Conservation (phyloP, 2,888 invertebrate species). For the Folsomia candida region DNA sequence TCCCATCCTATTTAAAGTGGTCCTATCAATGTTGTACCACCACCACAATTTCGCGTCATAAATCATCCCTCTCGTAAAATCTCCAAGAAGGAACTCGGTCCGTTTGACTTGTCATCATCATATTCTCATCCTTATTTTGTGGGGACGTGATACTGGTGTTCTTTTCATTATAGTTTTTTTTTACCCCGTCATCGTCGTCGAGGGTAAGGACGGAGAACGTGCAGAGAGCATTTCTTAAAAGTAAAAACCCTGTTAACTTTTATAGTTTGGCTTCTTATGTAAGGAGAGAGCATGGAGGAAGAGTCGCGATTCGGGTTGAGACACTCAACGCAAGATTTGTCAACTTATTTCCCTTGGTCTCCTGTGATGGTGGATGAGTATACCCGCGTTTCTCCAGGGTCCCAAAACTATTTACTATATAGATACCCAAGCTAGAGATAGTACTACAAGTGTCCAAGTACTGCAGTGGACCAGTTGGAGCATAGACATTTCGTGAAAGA, state of each 20-base stretch:
- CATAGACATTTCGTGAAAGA: neutral
- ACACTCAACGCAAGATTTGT: neutral
- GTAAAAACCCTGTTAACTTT: neutral
- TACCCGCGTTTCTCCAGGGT: slow-evolving; percentile 10
- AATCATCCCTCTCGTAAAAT: slow-evolving; percentile 5
- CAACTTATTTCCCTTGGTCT: neutral
- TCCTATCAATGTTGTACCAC: neutral
- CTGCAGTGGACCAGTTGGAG: neutral
- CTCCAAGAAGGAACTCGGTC: slow-evolving; percentile 7
- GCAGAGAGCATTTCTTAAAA: neutral
- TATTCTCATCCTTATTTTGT: neutral
- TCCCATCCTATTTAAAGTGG: slow-evolving; percentile 6
- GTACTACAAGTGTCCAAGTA: neutral
- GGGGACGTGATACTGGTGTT: neutral
- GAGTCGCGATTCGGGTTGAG: neutral
- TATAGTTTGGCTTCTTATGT: neutral
- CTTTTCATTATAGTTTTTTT: neutral
- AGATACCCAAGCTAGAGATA: neutral
- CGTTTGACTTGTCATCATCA: slow-evolving; percentile 17
- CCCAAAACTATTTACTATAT: neutral
- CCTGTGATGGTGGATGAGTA: neutral
- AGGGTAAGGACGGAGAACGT: neutral
- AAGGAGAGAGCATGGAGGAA: too few species aligned
- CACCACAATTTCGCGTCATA: slow-evolving; percentile 13
- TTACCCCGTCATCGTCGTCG: too few species aligned